Conservation (phyloP, 1,140 invertebrate species). For the Amphibalanus amphitrite region DNA sequence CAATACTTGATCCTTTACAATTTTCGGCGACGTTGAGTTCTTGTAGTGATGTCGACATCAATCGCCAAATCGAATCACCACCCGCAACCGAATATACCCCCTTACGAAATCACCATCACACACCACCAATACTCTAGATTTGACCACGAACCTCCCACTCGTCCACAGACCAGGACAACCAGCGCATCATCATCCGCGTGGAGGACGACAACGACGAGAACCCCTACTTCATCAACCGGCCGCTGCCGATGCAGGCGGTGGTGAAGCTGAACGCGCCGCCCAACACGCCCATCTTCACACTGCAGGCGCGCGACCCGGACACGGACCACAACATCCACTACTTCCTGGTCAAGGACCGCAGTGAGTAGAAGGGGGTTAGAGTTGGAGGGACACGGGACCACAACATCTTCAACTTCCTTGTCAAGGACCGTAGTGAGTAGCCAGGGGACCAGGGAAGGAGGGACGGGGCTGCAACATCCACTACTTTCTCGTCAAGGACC, state of each 20-base stretch:
- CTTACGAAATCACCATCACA: constrained; percentile 5
- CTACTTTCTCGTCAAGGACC: too few species aligned
- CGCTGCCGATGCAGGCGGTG: constrained; percentile 87
- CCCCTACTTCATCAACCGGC: constrained; percentile 84
- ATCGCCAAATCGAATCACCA: constrained; percentile 5
- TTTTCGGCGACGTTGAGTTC: too few species aligned
- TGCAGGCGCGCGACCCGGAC: constrained; percentile 85
- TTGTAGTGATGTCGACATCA: background rate
- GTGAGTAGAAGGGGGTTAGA: background rate
- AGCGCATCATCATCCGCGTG: constrained; percentile 82
- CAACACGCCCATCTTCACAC: constrained; percentile 86
- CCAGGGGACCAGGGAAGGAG: background rate
- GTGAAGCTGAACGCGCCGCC: constrained; percentile 84
- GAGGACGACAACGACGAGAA: constrained; percentile 92
- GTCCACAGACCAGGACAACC: constrained; percentile 69
- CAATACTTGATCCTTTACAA: too few species aligned
- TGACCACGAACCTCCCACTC: constrained; percentile 22
- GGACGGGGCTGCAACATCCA: background rate
- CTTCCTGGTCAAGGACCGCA: constrained; percentile 39
- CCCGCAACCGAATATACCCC: constrained; percentile 3
- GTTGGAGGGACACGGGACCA: background rate
- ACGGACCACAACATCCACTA: constrained; percentile 91
- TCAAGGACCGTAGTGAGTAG: background rate
- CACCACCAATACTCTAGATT: constrained; percentile 12
- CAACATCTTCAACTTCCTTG: too few species aligned